A percentile compares a stretch with the other conserved stretches of the same genome.
Evolutionary conservation across 1,140 invertebrate genomes (phyloP).

Genomic region (Lucilia sericata): DNA sequence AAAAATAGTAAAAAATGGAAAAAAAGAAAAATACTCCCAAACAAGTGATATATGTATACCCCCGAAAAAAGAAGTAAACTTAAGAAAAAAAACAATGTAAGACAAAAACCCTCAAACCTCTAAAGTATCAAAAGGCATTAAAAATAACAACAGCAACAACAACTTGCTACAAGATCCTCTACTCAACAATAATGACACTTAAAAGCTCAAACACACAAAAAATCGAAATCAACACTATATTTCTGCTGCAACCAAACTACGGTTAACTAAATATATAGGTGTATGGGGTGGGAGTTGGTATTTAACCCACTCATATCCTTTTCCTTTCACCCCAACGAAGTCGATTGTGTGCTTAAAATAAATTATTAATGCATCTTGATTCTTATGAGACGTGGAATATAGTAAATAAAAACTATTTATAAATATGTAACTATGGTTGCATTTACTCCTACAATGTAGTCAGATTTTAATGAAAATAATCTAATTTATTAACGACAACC

Average conservation of each 20-base stretch:
- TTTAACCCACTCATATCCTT: not conserved
- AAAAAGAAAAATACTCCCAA: not conserved
- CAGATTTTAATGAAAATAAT: not conserved
- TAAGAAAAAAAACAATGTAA: not conserved
- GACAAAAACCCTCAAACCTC: conserved; percentile 12
- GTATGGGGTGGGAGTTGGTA: not conserved
- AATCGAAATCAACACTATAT: conserved; percentile 2
- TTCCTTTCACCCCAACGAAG: not conserved
- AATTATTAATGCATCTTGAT: conserved; percentile 21
- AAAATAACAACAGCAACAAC: conserved; percentile 18
- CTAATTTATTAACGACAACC: not conserved
- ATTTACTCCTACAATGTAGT: not conserved
- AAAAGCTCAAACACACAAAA: not conserved
- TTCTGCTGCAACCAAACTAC: not conserved
- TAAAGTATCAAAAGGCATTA: conserved; percentile 24
- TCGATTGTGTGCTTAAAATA: not conserved
- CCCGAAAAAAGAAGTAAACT: not conserved
- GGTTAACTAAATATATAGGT: not conserved
- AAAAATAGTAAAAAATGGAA: not conserved
- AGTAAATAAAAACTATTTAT: no score
- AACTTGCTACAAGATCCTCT: not conserved
- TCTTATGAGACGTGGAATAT: not conserved
- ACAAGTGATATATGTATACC: not conserved
- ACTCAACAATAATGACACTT: conserved; percentile 17
- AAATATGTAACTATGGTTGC: not conserved